Base-by-base conservation (phyloP, 2,888 invertebrate species). In the Polymixis lichenea region DNA sequence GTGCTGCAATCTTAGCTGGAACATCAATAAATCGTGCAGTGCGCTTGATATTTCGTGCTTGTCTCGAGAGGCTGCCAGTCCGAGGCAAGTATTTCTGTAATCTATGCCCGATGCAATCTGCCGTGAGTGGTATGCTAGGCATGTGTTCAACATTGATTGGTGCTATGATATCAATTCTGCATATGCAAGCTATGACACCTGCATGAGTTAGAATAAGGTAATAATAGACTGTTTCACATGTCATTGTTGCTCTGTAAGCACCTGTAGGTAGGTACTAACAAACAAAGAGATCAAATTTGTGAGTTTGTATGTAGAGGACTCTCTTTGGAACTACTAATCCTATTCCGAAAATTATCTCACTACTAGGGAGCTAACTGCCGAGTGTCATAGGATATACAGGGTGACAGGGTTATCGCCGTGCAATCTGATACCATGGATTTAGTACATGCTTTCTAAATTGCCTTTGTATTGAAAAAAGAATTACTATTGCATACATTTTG, bases 51-150 rank as follows among this genome's bases (percentile, higher is more conserved):
- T 60, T 75, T 69, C 49, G 58, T 60, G 25, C 46, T 56, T 67
- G 73, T 75, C 86, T 83, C 86, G 9, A 83, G 86, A 19, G 86
- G 68, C 72, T 70, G 77, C 69, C 66, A 60, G 67, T 58, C 49
- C 38, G 49, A 46, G 64, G 61, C 76, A 56, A 67, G 82, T 76
- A 70, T 78, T 75, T 65, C 51, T 77, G 77, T 85, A 85, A 82
- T 86, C 73, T 72, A 79, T 72, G 73, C 62, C 46, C 77, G 77
- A 72, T 77, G 72, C 74, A 73, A 82, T 78, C 87, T 77, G 28
- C 66, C 62, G 75, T 73, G 61, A 77, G 70, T 85, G 77, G 75
- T 64, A 75, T 77, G 75, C 53, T 68, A 28, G 65, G 62, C 72
- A 72, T 79, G 72, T 71, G 68, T 82, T 70, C 58, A 43, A 46